Evolutionary conservation across 2,888 invertebrate species (phyloP).

Genomic region (Callosobruchus maculatus): DNA sequence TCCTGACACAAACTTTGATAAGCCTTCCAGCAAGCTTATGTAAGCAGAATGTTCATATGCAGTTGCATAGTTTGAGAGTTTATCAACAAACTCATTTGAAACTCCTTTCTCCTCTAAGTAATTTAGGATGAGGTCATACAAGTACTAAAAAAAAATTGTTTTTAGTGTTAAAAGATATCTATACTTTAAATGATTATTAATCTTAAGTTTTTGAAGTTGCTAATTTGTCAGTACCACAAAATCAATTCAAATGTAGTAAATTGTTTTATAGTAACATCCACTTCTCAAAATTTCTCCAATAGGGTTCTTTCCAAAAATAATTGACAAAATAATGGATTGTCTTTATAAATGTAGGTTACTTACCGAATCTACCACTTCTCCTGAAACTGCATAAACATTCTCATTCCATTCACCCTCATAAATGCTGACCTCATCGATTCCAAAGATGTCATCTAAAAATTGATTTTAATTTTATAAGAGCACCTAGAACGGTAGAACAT

Average conservation of each 20-base stretch:
- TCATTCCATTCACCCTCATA: slow-evolving; percentile 86
- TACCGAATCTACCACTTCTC: slow-evolving; percentile 93
- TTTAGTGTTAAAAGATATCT: too few relatives aligned
- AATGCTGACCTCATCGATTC: slow-evolving; percentile 90
- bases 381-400: slow-evolving; percentile 84
- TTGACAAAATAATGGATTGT: too few relatives aligned
- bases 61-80: slow-evolving; percentile 84
- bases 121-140: slow-evolving; percentile 93
- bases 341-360: slow-evolving; percentile 45
- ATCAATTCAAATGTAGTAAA: too few relatives aligned
- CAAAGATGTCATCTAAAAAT: slow-evolving; percentile 78
- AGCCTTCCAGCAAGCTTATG: slow-evolving; percentile 78
- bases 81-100: slow-evolving; percentile 87
- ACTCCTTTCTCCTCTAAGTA: slow-evolving; percentile 94
- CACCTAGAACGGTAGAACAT: background rate
- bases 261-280: too few relatives aligned
- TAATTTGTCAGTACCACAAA: too few relatives aligned
- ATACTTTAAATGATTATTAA: too few relatives aligned
- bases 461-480: background rate
- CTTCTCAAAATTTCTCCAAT: too few relatives aligned
- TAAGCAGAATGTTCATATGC: slow-evolving; percentile 91
- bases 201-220: too few relatives aligned
- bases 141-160: slow-evolving; percentile 59
- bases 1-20: slow-evolving; percentile 80
- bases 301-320: too few relatives aligned